Evolutionary conservation across 2,113 vertebrate genomes (phyloP), one percentile per base, ranked within the genome.

Genomic region (Protobothrops flavoviridis): DNA sequence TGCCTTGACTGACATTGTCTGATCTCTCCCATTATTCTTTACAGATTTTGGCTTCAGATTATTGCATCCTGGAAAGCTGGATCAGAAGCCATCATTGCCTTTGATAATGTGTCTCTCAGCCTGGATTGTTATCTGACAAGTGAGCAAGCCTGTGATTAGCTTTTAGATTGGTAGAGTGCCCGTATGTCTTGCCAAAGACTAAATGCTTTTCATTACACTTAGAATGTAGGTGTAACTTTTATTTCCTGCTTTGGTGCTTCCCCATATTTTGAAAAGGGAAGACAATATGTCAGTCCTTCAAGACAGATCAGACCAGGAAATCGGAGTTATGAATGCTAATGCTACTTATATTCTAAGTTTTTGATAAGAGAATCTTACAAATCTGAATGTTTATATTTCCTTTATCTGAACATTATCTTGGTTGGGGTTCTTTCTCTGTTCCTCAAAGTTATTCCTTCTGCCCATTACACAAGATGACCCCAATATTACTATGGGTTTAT

Each of bases 121-220:
- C 98, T 99, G 98, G 98, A 99, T 97, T 99, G 99, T 96, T 99
- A 99, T 94, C 97, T 99, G 96, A 98, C 99, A 97, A 99, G 99
- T 99, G 97, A 99, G 99, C 98, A 94, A 94, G 17, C 93, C 88
- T 95, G 61, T 13, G 3, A 21, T 56, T 95, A 92, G 59, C 87
- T 64, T 93, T 94, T 92, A 64, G 64, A 39, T 64, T 56, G 21
- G 33, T 81, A 81, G 33, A 81, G 7, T 81, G 21, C 55, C 5
- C 26, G 13, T 20, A 24, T 48, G 50, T 64, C 57, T 87, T 53
- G 24, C 10, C 3, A 39, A 8, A 53, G 56, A 64, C 20, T 13
- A 61, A 21, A 61, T 12, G 21, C 57, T 87, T 64, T 20, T 12
- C 43, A 45, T 91, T 57, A 45, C 85, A 86, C 10, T 50, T n/a